phyloP scores from a whole-genome alignment of 2,113 vertebrate species.

The Poeciliopsis prolifica region DNA sequence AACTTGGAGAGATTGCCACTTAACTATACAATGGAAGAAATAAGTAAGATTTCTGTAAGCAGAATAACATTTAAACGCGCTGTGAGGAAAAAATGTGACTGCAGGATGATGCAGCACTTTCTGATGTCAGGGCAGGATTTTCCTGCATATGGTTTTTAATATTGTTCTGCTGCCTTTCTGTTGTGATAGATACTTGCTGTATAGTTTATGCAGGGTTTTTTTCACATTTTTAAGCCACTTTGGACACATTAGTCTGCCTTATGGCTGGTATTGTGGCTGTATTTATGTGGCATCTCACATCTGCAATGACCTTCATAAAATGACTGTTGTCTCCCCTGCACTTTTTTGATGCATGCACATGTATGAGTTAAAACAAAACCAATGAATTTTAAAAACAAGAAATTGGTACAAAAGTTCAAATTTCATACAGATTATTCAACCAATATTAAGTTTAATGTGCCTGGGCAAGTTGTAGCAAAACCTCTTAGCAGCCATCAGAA shows the following conservation, averaged over 20 bases:
- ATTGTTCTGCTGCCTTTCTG: constrained; percentile 50
- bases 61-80: neutral
- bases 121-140: constrained; percentile 28
- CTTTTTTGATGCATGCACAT: constrained; percentile 31
- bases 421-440: no score
- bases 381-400: neutral
- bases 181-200: constrained; percentile 50
- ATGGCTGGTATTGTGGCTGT: constrained; percentile 17
- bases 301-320: constrained; percentile 32
- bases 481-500: no score
- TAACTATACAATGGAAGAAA: neutral
- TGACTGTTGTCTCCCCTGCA: constrained; percentile 38
- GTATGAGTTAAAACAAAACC: neutral
- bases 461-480: no score
- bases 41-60: neutral
- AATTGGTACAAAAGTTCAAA: neutral
- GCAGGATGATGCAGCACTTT: constrained; percentile 35
- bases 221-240: constrained; percentile 48
- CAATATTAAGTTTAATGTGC: no score
- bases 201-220: constrained; percentile 40
- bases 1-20: neutral
- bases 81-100: neutral
- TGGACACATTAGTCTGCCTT: constrained; percentile 62
- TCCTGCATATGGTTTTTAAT: constrained; percentile 36
- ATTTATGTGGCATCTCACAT: constrained; percentile 40